Base-by-base conservation (phyloP, 2,888 invertebrate species). In the Tuberolachnus salignus region DNA sequence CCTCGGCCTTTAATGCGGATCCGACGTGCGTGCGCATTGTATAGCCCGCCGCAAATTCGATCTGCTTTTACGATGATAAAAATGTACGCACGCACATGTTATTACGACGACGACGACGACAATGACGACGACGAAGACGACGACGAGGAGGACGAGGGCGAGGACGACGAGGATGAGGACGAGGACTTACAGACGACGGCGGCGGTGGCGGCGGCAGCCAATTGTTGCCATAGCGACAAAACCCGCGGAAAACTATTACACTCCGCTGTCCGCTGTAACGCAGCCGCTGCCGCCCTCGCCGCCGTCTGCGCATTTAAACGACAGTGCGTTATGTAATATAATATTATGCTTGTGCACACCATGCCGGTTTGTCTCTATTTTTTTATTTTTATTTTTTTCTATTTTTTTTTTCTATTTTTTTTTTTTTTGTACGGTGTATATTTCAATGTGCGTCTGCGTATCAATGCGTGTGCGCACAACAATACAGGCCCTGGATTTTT, bases 181-280 rank as follows among this genome's bases (percentile, higher is more conserved):
- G 16, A 42, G 23, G 46, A 59, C 46, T 21, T 23, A 46, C 57
- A 34, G 13, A 46, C 23, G 23, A 70, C 23, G n/a, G 23, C 23
- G 59, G 19, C 16, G 46, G n/a, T 19, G 59, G 26, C 19, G 49
- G 23, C 19, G 16, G 21, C 21, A n/a, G 49, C 59, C 59, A 61
- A 61, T 49, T 46, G 71, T 72, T 59, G n/a, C 71, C 71, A 72
- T 59, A 3, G 71, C 19, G 59, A 72, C 71, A 19, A 13, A 13
- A 49, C 71, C 59, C n/a, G 59, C n/a, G 59, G 57, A 71, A 46
- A 59, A 59, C 71, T 59, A 59, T 59, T 55, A 44, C 70, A 34
- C 34, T 21, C 55, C 2, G 55, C 44, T 14, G 49, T 67, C 11
- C 23, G 57, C n/a, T 57, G 19, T 44, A 21, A 21, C 55, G 14